A percentile compares a stretch with the other conserved stretches of the same genome.
Evolutionary conservation across 2,113 vertebrate species (phyloP).

Genomic region (Campylomormyrus tamandua): DNA sequence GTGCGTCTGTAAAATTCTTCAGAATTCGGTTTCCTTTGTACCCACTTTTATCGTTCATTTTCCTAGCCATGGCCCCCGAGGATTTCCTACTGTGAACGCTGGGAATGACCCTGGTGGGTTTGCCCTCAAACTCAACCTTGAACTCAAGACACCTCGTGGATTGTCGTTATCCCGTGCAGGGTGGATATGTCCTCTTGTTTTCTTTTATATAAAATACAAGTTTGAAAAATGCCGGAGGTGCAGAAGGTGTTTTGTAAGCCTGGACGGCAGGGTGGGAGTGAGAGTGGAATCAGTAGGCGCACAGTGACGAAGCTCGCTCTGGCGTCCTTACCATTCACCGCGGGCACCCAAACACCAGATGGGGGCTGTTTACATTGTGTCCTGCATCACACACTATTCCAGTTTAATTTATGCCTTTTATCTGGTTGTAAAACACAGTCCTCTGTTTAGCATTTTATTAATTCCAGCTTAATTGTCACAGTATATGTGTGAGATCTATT

Average conservation of each 20-base stretch:
- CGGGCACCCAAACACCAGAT: conserved; percentile 6
- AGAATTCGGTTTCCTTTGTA: conserved; percentile 19
- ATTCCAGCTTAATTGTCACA: background rate
- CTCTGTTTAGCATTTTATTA: background rate
- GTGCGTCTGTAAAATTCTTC: conserved; percentile 19
- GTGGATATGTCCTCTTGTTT: conserved; percentile 3
- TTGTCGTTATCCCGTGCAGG: conserved; percentile 5
- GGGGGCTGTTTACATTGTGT: background rate
- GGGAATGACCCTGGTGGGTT: conserved; percentile 16
- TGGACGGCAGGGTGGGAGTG: background rate
- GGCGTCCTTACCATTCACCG: background rate
- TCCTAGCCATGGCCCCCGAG: conserved; percentile 24
- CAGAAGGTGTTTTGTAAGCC: background rate
- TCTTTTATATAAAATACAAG: conserved; percentile 9
- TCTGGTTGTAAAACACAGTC: background rate
- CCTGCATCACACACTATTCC: background rate
- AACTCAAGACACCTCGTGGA: conserved; percentile 17
- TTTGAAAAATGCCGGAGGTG: background rate
- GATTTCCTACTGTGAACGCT: conserved; percentile 4
- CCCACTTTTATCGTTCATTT: conserved; percentile 29
- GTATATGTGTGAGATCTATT: background rate
- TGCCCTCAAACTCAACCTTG: conserved; percentile 3
- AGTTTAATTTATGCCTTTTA: background rate
- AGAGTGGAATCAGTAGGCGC: background rate
- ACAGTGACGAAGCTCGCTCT: background rate